Conservation (phyloP, 2,888 invertebrate species). For the Tenthredo notha region DNA sequence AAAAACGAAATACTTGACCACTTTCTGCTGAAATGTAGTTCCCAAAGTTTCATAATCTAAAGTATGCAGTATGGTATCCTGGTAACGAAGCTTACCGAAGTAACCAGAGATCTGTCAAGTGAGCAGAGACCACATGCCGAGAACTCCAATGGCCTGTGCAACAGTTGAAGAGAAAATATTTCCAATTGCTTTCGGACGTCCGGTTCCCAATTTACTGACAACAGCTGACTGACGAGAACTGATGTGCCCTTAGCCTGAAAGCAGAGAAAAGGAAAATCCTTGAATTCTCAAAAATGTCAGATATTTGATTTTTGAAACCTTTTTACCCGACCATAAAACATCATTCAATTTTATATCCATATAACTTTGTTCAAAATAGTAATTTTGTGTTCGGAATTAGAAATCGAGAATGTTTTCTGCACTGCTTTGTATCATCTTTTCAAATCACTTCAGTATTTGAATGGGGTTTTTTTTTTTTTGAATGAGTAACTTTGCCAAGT, state of each 20-base stretch:
- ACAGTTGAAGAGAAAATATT: slow-evolving; percentile 81
- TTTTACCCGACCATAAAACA: background rate
- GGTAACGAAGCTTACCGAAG: slow-evolving; percentile 78
- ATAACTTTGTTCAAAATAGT: too few species aligned
- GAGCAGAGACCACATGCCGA: slow-evolving; percentile 82
- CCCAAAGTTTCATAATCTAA: too few species aligned
- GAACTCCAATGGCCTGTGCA: slow-evolving; percentile 81
- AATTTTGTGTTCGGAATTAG: background rate
- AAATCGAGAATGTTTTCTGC: background rate
- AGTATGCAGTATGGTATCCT: too few species aligned
- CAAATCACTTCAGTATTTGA: background rate
- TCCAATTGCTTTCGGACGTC: slow-evolving; percentile 80
- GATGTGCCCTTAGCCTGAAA: slow-evolving; percentile 79
- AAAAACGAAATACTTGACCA: too few species aligned
- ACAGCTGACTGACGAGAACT: slow-evolving; percentile 78
- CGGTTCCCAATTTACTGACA: slow-evolving; percentile 68
- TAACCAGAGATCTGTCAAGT: slow-evolving; percentile 81
- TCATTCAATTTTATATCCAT: background rate
- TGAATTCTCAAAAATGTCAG: background rate
- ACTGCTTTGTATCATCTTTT: background rate
- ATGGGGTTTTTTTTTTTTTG: background rate
- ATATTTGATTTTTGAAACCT: background rate
- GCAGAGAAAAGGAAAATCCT: slow-evolving; percentile 6
- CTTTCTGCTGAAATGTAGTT: too few species aligned
- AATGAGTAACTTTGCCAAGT: background rate